A percentile compares a stretch with the other conserved stretches of the same genome.
Evolutionary conservation across 1,140 invertebrate species (phyloP).

Genomic region (Scylla paramamosain): DNA sequence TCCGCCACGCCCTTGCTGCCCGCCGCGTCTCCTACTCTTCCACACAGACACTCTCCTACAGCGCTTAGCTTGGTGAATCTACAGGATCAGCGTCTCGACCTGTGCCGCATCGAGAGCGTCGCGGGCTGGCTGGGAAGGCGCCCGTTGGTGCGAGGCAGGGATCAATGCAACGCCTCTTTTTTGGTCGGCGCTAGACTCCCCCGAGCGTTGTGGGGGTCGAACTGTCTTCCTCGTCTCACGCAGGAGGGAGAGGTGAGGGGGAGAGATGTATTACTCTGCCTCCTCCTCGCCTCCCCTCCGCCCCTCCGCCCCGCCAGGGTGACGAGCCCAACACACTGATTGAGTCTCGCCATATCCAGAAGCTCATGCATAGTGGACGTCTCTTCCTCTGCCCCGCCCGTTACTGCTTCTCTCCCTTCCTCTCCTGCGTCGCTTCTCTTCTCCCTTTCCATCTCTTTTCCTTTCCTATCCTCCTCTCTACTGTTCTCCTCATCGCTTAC

Average conservation of each 20-base stretch:
- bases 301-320: background rate
- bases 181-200: background rate
- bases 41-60: background rate
- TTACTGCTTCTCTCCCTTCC: background rate
- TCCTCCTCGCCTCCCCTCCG: background rate
- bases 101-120: background rate
- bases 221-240: background rate
- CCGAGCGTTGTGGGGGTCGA: background rate
- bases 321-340: background rate
- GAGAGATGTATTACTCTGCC: background rate
- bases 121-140: background rate
- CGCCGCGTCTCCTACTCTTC: background rate
- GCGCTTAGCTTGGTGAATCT: background rate
- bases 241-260: background rate
- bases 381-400: conserved; percentile 24
- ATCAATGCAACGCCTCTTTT: background rate
- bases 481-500: no score
- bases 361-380: background rate
- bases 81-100: background rate
- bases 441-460: background rate
- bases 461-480: no score
- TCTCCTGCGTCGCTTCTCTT: background rate
- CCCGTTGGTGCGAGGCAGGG: no score
- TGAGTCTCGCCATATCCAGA: conserved; percentile 12
- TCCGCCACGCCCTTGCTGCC: background rate